Evolutionary conservation across 2,113 vertebrate genomes (phyloP), one percentile per base, ranked within the genome.

Genomic region (Catharus fuscescens): DNA sequence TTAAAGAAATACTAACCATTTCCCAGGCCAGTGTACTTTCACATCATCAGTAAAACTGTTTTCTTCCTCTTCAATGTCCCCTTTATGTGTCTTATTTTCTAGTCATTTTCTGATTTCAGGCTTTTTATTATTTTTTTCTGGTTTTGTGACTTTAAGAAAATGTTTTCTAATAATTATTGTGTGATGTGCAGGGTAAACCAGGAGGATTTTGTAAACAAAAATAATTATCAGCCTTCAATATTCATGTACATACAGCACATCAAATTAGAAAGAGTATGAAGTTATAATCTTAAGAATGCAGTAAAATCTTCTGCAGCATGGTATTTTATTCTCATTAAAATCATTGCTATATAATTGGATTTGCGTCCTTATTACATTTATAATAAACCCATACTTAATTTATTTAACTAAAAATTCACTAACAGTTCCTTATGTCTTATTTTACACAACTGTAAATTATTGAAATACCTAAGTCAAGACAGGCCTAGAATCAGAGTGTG

Each of bases 311-410:
- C 67, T 60, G 42, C 38, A 54, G 56, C 61, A 76, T 5, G 52
- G 48, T 29, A 77, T 86, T 84, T 76, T 81, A 50, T 88, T 96
- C 80, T 93, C 60, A 92, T 93, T 93, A 92, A 31, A 96, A 90
- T 85, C 10, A 72, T 14, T 92, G 29, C 57, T 45, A 69, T 48
- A 36, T 86, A 93, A 94, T 79, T 84, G 44, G 38, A 70, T 95
- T 87, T 80, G 7, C 77, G 44, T 69, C 72, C 60, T 93, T 78
- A 66, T 72, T 92, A 82, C 6, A 71, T 82, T 95, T 76, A 52
- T 78, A 88, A 84, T 69, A 96, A 69, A 90, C 28, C 44, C 79
- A 79, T 36, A 61, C 29, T 88, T 80, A 87, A 50, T 53, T 69
- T 23, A 66, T 88, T 93, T 90, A 80, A 89, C 34, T n/a, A 80